A percentile compares a stretch with the other conserved stretches of the same genome.
phyloP scores from a whole-genome alignment of 2,888 invertebrate species.

The Caenorhabditis virilis region DNA sequence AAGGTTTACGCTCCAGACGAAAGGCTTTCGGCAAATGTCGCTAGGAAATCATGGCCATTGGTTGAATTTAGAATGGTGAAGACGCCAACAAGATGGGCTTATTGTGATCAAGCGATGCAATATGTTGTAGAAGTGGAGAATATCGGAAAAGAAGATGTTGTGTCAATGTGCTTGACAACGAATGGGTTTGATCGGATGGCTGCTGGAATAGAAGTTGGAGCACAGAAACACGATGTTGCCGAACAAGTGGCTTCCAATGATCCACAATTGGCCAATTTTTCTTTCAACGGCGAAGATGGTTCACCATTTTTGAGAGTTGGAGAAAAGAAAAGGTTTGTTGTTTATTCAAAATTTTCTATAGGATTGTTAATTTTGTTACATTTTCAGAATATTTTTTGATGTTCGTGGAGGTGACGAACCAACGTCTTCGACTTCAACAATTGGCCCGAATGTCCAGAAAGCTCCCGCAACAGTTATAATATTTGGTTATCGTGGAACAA shows the following conservation, averaged over 20 bases:
- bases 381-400: constrained; percentile 41
- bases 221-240: constrained; percentile 1
- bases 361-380: too few species aligned
- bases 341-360: too few species aligned
- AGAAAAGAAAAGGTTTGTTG: constrained; percentile 18
- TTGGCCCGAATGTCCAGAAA: not conserved
- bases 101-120: constrained; percentile 44
- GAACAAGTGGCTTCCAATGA: constrained; percentile 18
- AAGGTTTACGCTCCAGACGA: constrained; percentile 45
- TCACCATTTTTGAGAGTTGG: constrained; percentile 16
- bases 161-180: constrained; percentile 39
- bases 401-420: constrained; percentile 31
- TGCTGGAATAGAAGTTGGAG: constrained; percentile 10
- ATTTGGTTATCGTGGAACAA: constrained; percentile 44
- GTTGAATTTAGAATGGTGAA: constrained; percentile 43
- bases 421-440: constrained; percentile 3
- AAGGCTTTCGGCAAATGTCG: constrained; percentile 47
- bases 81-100: constrained; percentile 20
- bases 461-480: constrained; percentile 41
- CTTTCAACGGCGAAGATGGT: not conserved
- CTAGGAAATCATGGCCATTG: constrained; percentile 51
- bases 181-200: constrained; percentile 45
- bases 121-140: constrained; percentile 45
- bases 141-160: constrained; percentile 45
- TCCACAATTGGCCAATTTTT: constrained; percentile 18